phyloP scores from a whole-genome alignment of 2,888 invertebrate genomes.

The Sarcophaga caerulescens region DNA sequence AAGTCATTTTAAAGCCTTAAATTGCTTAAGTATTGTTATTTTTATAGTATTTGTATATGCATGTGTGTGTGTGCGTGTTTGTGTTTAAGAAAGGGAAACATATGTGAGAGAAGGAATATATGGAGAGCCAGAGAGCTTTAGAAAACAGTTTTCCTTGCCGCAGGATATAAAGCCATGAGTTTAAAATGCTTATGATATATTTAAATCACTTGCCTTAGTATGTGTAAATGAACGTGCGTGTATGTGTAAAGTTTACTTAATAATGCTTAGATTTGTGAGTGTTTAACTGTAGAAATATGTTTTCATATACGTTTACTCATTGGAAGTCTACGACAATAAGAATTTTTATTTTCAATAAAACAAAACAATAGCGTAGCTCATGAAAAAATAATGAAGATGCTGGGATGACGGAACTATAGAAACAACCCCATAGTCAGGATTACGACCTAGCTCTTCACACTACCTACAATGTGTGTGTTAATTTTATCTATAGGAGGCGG shows the following conservation, averaged over 20 bases:
- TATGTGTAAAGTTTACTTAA: not conserved
- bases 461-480: no score
- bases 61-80: not conserved
- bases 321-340: no score
- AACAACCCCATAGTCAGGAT: no score
- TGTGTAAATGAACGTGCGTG: not conserved
- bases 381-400: no score
- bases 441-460: no score
- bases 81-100: not conserved
- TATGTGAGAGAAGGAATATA: not conserved
- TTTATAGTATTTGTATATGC: not conserved
- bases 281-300: no score
- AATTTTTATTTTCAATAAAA: no score
- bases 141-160: conserved; percentile 40
- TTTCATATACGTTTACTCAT: no score
- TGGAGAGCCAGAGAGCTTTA: not conserved
- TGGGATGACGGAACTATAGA: no score
- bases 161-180: conserved; percentile 37
- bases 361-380: no score
- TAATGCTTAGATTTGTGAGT: not conserved
- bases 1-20: not conserved
- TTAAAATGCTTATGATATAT: conserved; percentile 36
- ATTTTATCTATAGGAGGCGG: no score
- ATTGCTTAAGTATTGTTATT: not conserved
- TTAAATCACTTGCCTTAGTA: not conserved